A percentile compares a stretch with the other conserved stretches of the same genome.
Conservation (phyloP, 2,888 invertebrate species). For the Stenichneumon culpator region DNA sequence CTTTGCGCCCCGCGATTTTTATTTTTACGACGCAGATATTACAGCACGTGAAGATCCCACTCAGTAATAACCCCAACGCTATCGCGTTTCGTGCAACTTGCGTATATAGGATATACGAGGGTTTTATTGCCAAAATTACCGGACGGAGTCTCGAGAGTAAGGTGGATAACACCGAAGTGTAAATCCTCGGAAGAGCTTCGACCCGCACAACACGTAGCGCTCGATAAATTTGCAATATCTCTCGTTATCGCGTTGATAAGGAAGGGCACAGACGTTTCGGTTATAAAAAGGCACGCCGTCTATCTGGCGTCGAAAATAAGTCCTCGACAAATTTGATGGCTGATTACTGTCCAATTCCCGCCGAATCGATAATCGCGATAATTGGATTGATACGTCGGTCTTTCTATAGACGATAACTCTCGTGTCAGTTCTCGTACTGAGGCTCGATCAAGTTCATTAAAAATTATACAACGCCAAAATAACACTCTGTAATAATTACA, state of each 20-base stretch:
- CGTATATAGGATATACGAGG: constrained; percentile 28
- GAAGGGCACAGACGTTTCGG: not conserved
- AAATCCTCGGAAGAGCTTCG: constrained; percentile 35
- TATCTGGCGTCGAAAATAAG: not conserved
- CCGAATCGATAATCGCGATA: too few relatives aligned
- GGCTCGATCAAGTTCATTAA: too few relatives aligned
- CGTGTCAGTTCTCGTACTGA: too few relatives aligned
- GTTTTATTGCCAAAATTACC: constrained; percentile 60
- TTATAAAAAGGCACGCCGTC: not conserved
- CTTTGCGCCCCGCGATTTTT: constrained; percentile 44
- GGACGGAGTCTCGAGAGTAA: constrained; percentile 5
- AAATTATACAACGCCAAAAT: too few relatives aligned
- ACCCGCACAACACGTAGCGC: not conserved
- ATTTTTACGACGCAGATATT: constrained; percentile 58
- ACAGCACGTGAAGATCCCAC: constrained; percentile 31
- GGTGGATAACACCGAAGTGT: constrained; percentile 22
- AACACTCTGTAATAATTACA: too few relatives aligned
- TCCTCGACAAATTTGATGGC: not conserved
- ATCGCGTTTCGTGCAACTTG: constrained; percentile 41
- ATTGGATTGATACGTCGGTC: too few relatives aligned
- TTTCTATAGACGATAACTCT: too few relatives aligned
- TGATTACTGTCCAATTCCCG: too few relatives aligned
- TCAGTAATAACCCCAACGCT: constrained; percentile 53
- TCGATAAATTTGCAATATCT: constrained; percentile 36
- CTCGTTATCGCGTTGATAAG: not conserved